Conservation (phyloP, 2,797 vertebrate species). For the Dicrostonyx torquatus region DNA sequence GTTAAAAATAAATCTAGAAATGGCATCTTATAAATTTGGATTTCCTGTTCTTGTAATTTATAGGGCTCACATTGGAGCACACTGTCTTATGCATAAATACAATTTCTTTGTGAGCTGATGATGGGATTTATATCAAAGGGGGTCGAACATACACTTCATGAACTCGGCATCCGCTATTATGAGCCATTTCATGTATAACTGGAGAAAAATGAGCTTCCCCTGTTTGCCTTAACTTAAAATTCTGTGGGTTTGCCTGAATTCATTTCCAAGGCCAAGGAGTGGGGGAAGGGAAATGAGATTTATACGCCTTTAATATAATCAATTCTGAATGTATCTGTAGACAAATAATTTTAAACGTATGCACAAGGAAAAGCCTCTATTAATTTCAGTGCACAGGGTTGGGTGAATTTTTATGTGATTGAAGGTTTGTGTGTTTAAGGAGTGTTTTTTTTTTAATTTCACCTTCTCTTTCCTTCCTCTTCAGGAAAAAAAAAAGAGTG, state of each 20-base stretch:
- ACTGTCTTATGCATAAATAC: conserved; percentile 86
- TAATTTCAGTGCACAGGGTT: conserved; percentile 83
- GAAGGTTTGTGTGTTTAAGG: conserved; percentile 68
- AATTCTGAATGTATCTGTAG: conserved; percentile 85
- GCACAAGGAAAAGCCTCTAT: conserved; percentile 83
- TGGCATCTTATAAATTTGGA: conserved; percentile 86
- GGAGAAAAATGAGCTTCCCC: conserved; percentile 85
- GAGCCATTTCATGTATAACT: conserved; percentile 86
- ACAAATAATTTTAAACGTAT: conserved; percentile 86
- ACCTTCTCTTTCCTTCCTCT: conserved; percentile 55
- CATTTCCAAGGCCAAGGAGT: conserved; percentile 77
- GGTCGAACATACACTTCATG: conserved; percentile 85
- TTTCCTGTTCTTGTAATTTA: conserved; percentile 87
- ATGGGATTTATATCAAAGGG: conserved; percentile 87
- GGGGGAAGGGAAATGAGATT: conserved; percentile 80
- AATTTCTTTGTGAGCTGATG: conserved; percentile 81
- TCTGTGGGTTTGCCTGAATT: conserved; percentile 84
- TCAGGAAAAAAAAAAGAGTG: conserved; percentile 79
- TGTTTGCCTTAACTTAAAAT: conserved; percentile 88
- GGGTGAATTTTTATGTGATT: conserved; percentile 82
- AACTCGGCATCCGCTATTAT: conserved; percentile 86
- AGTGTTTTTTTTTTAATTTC: conserved; percentile 32
- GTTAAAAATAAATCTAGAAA: conserved; percentile 87
- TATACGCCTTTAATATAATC: conserved; percentile 84
- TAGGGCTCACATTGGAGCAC: conserved; percentile 83